phyloP scores from a whole-genome alignment of 1,140 invertebrate genomes.

The Philotrypesis tridentata region DNA sequence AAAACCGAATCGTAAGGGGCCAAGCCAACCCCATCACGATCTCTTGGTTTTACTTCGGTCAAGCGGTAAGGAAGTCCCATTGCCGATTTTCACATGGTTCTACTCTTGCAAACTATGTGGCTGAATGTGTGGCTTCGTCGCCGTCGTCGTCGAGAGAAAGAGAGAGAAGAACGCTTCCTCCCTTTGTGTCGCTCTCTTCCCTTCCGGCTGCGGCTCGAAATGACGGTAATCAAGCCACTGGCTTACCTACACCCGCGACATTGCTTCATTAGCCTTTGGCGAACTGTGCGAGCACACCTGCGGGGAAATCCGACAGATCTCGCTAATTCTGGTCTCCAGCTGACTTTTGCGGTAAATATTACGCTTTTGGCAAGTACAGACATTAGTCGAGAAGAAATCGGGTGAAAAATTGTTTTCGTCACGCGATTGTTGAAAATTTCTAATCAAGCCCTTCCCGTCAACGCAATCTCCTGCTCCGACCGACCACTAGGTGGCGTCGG shows the following conservation, averaged over 20 bases:
- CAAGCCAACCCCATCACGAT: conserved; percentile 2
- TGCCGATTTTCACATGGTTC: conserved; percentile 33
- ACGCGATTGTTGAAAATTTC: too few relatives aligned
- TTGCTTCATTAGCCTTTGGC: conserved; percentile 24
- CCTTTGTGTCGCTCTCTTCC: conserved; percentile 17
- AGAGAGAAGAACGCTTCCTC: conserved; percentile 22
- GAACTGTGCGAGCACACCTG: background rate
- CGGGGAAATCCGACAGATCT: background rate
- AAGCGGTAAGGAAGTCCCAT: background rate
- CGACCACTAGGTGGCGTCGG: conserved; percentile 15
- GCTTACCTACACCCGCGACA: background rate
- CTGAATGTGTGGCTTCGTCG: background rate
- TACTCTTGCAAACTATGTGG: background rate
- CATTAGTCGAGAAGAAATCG: background rate
- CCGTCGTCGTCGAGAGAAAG: too few relatives aligned
- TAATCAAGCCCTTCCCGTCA: too few relatives aligned
- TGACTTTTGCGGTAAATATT: background rate
- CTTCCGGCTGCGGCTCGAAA: background rate
- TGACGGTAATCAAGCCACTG: conserved; percentile 11
- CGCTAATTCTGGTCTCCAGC: background rate
- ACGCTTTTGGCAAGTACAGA: background rate
- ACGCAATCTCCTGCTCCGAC: too few relatives aligned
- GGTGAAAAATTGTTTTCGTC: too few relatives aligned
- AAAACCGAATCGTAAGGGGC: too few relatives aligned
- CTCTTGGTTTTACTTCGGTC: background rate